Conservation (phyloP, 1,140 invertebrate species). For the Drosophila paulistorum region DNA sequence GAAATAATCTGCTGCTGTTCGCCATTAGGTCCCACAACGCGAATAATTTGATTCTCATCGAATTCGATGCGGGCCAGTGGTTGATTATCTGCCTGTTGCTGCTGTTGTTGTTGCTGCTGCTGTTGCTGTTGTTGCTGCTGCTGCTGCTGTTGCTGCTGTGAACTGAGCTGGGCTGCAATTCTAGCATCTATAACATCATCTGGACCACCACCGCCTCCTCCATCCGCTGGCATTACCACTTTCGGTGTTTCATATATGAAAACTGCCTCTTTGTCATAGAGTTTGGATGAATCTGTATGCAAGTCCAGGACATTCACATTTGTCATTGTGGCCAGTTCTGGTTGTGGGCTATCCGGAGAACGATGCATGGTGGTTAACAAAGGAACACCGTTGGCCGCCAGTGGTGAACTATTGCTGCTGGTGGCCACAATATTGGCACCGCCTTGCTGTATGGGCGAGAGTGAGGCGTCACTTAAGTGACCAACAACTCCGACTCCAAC, state of each 20-base stretch:
- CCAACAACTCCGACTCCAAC: slow-evolving; percentile 60
- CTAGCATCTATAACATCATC: slow-evolving; percentile 78
- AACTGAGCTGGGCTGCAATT: slow-evolving; percentile 77
- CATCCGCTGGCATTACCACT: slow-evolving; percentile 71
- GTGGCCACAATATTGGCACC: slow-evolving; percentile 54
- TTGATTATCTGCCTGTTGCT: slow-evolving; percentile 64
- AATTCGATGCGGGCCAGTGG: slow-evolving; percentile 81
- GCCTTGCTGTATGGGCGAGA: slow-evolving; percentile 69
- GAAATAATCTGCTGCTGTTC: slow-evolving; percentile 83
- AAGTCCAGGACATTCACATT: slow-evolving; percentile 87
- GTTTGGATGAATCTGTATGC: slow-evolving; percentile 84
- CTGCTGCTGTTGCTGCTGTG: slow-evolving; percentile 51
- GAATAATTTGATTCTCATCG: slow-evolving; percentile 82
- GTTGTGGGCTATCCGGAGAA: slow-evolving; percentile 86
- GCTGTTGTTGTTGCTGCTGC: slow-evolving; percentile 60
- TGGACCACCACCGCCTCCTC: slow-evolving; percentile 38
- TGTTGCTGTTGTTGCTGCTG: slow-evolving; percentile 62
- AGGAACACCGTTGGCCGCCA: slow-evolving; percentile 73
- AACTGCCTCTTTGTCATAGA: slow-evolving; percentile 80
- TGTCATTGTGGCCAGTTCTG: slow-evolving; percentile 90
- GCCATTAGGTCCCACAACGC: slow-evolving; percentile 78
- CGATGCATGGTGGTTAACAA: slow-evolving; percentile 76
- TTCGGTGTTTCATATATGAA: slow-evolving; percentile 82
- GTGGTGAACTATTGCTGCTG: slow-evolving; percentile 58
- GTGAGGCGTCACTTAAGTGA: slow-evolving; percentile 64